Conservation (phyloP, 2,113 vertebrate genomes). For the Chlamydotis undulata region DNA sequence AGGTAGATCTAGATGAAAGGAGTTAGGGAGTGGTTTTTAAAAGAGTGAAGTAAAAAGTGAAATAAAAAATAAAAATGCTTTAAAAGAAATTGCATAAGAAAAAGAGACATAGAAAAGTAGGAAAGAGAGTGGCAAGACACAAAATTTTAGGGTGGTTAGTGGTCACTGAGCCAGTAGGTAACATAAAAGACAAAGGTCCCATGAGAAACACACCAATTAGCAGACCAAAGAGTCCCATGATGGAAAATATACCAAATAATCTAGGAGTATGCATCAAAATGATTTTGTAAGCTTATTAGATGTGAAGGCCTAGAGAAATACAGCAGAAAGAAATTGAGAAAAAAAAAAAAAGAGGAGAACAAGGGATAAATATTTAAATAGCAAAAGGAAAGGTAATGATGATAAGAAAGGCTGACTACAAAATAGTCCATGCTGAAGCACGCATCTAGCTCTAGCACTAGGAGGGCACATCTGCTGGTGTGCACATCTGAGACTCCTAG, state of each 20-base stretch:
- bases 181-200: not conserved
- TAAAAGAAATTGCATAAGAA: not conserved
- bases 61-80: not conserved
- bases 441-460: not conserved
- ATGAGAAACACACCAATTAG: not conserved
- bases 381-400: not conserved
- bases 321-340: not conserved
- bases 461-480: not conserved
- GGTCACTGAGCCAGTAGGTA: no score
- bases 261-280: not conserved
- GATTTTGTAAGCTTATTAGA: not conserved
- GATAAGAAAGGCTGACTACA: not conserved
- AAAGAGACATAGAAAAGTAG: not conserved
- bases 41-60: not conserved
- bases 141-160: not conserved
- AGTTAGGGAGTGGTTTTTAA: not conserved
- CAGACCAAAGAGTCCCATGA: not conserved
- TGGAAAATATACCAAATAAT: not conserved
- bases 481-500: not conserved
- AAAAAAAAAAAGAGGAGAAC: not conserved
- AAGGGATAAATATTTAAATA: not conserved
- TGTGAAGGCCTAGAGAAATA: not conserved
- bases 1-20: not conserved
- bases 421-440: not conserved
- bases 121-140: not conserved